A percentile compares a stretch with the other conserved stretches of the same genome.
Conservation (phyloP, 1,140 invertebrate genomes). For the Saccostrea echinata region DNA sequence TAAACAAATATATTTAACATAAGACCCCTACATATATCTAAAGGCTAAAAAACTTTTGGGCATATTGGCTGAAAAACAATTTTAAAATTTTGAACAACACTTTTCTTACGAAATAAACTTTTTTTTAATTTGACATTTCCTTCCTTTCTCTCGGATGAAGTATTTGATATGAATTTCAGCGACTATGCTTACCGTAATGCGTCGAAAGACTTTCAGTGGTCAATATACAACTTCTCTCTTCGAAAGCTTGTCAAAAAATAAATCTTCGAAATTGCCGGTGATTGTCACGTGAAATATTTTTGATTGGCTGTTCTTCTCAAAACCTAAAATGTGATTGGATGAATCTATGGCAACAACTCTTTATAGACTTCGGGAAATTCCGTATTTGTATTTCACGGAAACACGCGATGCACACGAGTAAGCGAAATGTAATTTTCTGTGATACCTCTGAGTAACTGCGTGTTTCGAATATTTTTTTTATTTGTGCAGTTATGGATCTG, state of each 20-base stretch:
- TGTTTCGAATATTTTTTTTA: no score
- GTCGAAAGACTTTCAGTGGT: neutral
- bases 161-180: neutral
- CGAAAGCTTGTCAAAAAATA: neutral
- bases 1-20: neutral
- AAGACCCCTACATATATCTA: neutral
- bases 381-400: neutral
- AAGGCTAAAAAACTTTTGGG: neutral
- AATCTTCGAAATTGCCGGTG: neutral
- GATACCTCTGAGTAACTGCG: no score
- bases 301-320: neutral
- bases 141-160: no score
- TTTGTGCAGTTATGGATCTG: no score
- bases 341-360: conserved; percentile 19
- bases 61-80: neutral
- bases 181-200: neutral
- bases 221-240: neutral
- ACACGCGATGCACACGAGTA: neutral
- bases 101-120: no score
- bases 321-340: neutral
- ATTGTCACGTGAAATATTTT: conserved; percentile 9
- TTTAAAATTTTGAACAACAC: neutral
- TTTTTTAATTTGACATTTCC: no score
- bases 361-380: neutral
- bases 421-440: no score